Base-by-base conservation (phyloP, 1,140 invertebrate species). In the Cotesia typhae region DNA sequence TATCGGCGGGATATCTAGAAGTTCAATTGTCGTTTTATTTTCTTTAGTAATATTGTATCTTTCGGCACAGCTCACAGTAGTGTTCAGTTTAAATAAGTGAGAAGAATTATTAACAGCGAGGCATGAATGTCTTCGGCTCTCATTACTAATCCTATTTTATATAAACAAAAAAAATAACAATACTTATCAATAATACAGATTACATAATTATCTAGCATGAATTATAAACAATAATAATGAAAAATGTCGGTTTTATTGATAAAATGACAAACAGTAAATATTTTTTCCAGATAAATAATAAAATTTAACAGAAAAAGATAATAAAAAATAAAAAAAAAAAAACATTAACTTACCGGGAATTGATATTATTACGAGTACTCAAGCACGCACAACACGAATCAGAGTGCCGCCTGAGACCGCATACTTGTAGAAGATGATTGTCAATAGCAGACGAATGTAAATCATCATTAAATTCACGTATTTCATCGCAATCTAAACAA, bases 1-100 rank as follows among this genome's bases (percentile, higher is more conserved):
- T 12, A 85, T 84, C 9, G 89, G 85, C 4, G 85, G 85, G 9
- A 88, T 80, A 71, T 91, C 89, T 9, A 91, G 80, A 6, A 87
- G 85, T 65, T 89, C 90, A 7, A 90, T 86, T 52, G 84, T 88
- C 10, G 85, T 55, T 55, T 74, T 77, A 6, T 28, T 75, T 61
- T 52, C 68, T 65, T 63, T 64, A 52, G 35, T 4, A n/a, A 38
- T 41, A 4, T 55, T 28, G 20, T 59, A 28, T 59, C 57, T 7
- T 9, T 10, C 41, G 41, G 41, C 36, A 14, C 28, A 7, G 52
- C 51, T 12, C n/a, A 36, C 36, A 7, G 52, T 20, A 36, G 60
- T 38, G n/a, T 67, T 36, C 59, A 59, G 28, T 35, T 64, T 38
- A 10, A 63, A 20, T 35, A 74, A 38, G 57, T 81, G 83, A 3